Evolutionary conservation across 2,888 invertebrate genomes (phyloP), one percentile per base, ranked within the genome.

Genomic region (Dasysyrphus albostriatus): DNA sequence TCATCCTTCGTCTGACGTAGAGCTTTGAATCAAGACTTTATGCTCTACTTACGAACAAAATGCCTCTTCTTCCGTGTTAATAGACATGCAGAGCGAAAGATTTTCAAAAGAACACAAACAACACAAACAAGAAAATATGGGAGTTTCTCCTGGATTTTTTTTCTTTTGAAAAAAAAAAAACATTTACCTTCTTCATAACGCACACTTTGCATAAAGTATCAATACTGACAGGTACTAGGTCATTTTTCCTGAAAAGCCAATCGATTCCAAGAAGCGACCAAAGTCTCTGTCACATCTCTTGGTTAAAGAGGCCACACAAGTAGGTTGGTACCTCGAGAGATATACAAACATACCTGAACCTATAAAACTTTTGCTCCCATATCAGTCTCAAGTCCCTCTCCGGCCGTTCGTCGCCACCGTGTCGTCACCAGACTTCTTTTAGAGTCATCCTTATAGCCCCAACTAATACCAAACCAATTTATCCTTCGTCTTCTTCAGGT

Each of bases 241-340:
- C 67, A 67, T 44, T 65, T 65, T 16, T 32, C 29, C 16, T 65
- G n/a, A 14, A 14, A 65, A 44, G 2, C 24, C 49, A 73, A 65
- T 79, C 61, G 32, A 70, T 78, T 70, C 0, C 44, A 42, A 42
- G 34, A 44, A n/a, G 44, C 29, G 24, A 59, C 49, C 51, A 58
- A 56, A 51, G 10, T 32, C 12, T n/a, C 34, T 34, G 1, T 5
- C 24, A 51, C 4, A 19, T 32, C 5, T 65, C 8, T 65, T 4
- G 49, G 16, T 75, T 14, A 54, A 70, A 61, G 54, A 58, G 51
- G 61, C 54, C 61, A 69, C 61, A 69, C 16, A 69, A 73, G 65
- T 42, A 2, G 24, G 24, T 24, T 2, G n/a, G n/a, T n/a, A 59
- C 12, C 19, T 24, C n/a, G 10, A 44, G 69, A 47, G 37, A 6